Conservation (phyloP, 2,797 vertebrate species). For the Sebastes vulpes region DNA sequence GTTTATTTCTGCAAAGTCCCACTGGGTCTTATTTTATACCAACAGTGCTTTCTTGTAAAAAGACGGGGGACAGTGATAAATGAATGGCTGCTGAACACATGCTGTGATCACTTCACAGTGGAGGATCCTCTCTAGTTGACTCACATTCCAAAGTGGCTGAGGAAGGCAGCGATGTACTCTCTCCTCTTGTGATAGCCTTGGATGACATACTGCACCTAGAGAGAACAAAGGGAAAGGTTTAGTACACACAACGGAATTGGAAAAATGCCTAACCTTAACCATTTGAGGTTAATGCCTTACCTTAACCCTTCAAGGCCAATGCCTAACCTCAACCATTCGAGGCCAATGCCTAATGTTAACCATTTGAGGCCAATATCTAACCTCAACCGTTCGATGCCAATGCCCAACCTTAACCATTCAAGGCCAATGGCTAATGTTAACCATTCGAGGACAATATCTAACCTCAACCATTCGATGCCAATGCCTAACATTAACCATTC, state of each 20-base stretch:
- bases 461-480: too few relatives aligned
- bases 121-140: constrained; percentile 62
- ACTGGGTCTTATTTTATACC: background rate
- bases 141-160: constrained; percentile 99
- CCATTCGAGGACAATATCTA: too few relatives aligned
- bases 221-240: background rate
- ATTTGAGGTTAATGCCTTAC: too few relatives aligned
- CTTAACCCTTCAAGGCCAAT: too few relatives aligned
- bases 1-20: background rate
- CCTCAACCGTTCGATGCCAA: too few relatives aligned
- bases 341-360: rapidly evolving
- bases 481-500: too few relatives aligned
- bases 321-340: too few relatives aligned
- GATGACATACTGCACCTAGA: constrained; percentile 97
- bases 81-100: background rate
- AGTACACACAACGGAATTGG: background rate
- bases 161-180: constrained; percentile 98
- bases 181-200: constrained; percentile 99
- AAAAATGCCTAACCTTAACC: background rate
- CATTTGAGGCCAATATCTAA: too few relatives aligned
- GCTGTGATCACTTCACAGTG: background rate
- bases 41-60: background rate
- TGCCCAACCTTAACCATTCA: rapidly evolving
- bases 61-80: background rate
- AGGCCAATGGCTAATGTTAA: too few relatives aligned